phyloP scores from a whole-genome alignment of 2,113 vertebrate species.

The Clarias batrachus region DNA sequence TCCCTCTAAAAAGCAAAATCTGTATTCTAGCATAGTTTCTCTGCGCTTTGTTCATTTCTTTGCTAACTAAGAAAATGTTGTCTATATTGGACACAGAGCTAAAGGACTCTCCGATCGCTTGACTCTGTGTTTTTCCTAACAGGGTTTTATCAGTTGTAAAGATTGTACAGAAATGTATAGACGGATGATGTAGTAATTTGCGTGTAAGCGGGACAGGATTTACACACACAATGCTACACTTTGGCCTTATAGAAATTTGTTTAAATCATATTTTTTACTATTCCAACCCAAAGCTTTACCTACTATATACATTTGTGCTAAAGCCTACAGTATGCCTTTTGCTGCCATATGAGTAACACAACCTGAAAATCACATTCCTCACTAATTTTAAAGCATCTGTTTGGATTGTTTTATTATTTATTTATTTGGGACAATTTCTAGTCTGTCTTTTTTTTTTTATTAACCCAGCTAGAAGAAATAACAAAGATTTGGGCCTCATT shows the following conservation, averaged over 20 bases:
- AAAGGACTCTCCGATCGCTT: background rate
- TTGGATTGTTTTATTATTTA: slow-evolving; percentile 1
- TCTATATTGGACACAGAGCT: slow-evolving; percentile 17
- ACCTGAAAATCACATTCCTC: background rate
- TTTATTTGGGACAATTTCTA: slow-evolving; percentile 6
- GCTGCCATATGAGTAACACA: slow-evolving; percentile 5
- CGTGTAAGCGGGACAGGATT: slow-evolving; percentile 1
- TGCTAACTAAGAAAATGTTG: background rate
- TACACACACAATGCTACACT: slow-evolving; percentile 6
- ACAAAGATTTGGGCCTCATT: background rate
- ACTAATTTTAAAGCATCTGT: background rate
- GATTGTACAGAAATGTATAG: slow-evolving; percentile 19
- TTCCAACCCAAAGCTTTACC: slow-evolving; percentile 32
- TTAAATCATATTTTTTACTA: slow-evolving; percentile 34
- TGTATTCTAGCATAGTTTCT: slow-evolving; percentile 38
- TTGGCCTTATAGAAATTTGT: slow-evolving; percentile 26
- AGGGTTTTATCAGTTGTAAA: slow-evolving; percentile 22
- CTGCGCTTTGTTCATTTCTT: slow-evolving; percentile 3
- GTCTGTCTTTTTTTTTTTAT: background rate
- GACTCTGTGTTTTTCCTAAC: background rate
- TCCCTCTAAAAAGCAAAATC: slow-evolving; percentile 48
- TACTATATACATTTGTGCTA: background rate
- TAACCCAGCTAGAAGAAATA: background rate
- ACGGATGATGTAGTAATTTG: background rate
- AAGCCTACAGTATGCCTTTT: slow-evolving; percentile 18